Base-by-base conservation (phyloP, 2,113 vertebrate species). In the Istiophorus platypterus region DNA sequence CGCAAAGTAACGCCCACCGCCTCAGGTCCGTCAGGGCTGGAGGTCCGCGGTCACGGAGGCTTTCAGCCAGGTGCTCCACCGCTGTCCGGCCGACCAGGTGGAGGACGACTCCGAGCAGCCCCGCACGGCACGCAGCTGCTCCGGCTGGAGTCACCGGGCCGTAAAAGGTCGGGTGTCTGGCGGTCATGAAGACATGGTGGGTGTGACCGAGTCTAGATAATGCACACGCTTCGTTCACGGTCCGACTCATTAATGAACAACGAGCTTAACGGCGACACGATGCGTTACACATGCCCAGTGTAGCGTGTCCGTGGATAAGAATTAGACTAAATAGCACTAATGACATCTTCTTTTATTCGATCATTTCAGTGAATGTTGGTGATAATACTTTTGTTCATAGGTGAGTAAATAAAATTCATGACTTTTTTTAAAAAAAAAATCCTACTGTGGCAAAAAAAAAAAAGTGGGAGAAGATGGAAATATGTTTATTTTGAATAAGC, bases 1-100 rank as follows among this genome's bases (percentile, higher is more conserved):
- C 10, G 61, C 84, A 22, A 2, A 89, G 80, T 78, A 85, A 27
- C 87, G 88, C 82, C 82, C 93, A 72, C 82, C 57, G 56, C 67
- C 29, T 22, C 51, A 34, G 22, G 17, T 45, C 58, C 7, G 39
- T 63, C 39, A 39, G n/a, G 1, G 29, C 39, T 62, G 22, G 7
- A 76, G 79, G 61, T 75, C 37, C 65, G 52, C 5, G 17, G 24
- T 3, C 2, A 31, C n/a, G n/a, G n/a, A n/a, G n/a, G 6, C 2
- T 20, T 22, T 26, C 0, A 47, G 49, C 20, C 49, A 12, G 8
- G 49, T 22, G 6, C 20, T 24, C 1, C 52, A 24, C 52, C 52
- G n/a, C n/a, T 22, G 0, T 54, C n/a, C 1, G 11, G 34, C 58
- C 34, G 29, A 22, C 29, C 18, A 17, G 4, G 18, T n/a, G 52